Evolutionary conservation across 2,888 invertebrate genomes (phyloP).

Genomic region (Drosophila nr. fundita): DNA sequence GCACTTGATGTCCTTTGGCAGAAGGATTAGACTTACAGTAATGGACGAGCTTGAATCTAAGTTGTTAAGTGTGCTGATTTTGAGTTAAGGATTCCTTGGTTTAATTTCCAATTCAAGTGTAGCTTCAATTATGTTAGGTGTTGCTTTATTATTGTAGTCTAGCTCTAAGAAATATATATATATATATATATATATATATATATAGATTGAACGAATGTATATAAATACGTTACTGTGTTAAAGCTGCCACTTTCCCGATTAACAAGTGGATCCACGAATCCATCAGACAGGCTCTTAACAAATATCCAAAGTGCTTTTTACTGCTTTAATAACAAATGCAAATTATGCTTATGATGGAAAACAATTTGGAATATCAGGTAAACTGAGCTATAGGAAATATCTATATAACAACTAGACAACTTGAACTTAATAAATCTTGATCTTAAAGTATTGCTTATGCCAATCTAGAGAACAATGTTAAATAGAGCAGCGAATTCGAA

Average conservation of each 20-base stretch:
- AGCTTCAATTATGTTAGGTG: constrained; percentile 54
- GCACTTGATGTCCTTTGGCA: constrained; percentile 49
- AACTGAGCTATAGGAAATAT: not conserved
- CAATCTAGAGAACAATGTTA: not conserved
- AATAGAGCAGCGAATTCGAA: not conserved
- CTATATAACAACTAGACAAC: not conserved
- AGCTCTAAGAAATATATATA: constrained; percentile 32
- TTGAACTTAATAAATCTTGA: constrained; percentile 7
- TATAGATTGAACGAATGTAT: constrained; percentile 25
- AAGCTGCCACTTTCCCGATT: constrained; percentile 11
- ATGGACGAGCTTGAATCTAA: constrained; percentile 58
- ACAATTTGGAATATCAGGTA: not conserved
- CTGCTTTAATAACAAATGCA: constrained; percentile 19
- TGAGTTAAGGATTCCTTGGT: constrained; percentile 29
- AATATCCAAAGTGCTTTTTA: constrained; percentile 13
- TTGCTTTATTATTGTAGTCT: constrained; percentile 73
- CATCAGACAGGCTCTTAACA: not conserved
- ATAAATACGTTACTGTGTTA: constrained; percentile 28
- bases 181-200: constrained; percentile 1
- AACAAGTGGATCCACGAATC: not conserved
- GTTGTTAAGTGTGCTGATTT: constrained; percentile 27
- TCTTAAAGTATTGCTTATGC: not conserved
- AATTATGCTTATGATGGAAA: constrained; percentile 16
- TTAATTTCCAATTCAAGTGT: constrained; percentile 9
- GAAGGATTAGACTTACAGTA: constrained; percentile 40